Conservation (phyloP, 2,797 vertebrate species). For the Notamacropus eugenii region DNA sequence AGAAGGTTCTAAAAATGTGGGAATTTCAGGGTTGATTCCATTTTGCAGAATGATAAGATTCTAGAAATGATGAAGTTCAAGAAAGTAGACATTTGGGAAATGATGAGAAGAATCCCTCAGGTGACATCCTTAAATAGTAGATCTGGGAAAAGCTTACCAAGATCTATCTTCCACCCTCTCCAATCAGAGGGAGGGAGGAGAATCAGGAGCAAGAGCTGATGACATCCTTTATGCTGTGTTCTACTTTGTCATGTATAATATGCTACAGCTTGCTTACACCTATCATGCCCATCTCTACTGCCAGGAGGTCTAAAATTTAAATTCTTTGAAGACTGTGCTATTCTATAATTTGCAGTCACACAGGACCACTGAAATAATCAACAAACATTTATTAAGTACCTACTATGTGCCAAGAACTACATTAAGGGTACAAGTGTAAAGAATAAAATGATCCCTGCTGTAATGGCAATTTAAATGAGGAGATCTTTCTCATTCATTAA, state of each 20-base stretch:
- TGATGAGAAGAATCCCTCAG: neutral
- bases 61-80: neutral
- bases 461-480: too few species aligned
- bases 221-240: too few species aligned
- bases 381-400: neutral
- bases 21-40: neutral
- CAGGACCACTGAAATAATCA: too few species aligned
- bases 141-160: neutral
- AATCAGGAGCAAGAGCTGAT: neutral
- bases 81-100: neutral
- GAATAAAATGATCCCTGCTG: neutral
- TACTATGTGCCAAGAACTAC: neutral
- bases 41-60: neutral
- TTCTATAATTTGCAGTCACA: too few species aligned
- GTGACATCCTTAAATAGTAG: neutral
- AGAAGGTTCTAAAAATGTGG: neutral
- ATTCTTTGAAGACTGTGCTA: too few species aligned
- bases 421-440: neutral
- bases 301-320: too few species aligned
- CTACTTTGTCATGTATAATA: too few species aligned
- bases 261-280: too few species aligned
- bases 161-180: neutral
- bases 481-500: too few species aligned
- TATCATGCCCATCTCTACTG: too few species aligned
- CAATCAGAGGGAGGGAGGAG: neutral